phyloP scores from a whole-genome alignment of 2,113 vertebrate species.

The Platycercus adscitus region DNA sequence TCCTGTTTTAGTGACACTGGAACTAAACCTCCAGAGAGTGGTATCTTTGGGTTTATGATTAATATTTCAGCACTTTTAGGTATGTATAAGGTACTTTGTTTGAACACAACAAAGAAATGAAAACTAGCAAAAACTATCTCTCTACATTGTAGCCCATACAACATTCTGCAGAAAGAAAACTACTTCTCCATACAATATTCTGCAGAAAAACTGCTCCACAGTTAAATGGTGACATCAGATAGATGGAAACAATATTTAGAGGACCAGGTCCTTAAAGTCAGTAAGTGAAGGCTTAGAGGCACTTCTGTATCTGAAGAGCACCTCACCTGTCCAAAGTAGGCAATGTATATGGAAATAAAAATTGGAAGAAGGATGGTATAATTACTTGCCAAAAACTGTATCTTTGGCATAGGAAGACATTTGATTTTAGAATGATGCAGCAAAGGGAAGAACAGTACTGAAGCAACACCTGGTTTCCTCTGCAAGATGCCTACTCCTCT shows the following conservation, averaged over 20 bases:
- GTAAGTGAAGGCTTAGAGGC: background rate
- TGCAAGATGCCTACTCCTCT: background rate
- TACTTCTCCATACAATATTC: background rate
- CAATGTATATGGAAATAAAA: background rate
- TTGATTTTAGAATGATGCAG: background rate
- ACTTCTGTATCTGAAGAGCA: background rate
- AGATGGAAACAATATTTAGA: background rate
- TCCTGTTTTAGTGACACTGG: constrained; percentile 85
- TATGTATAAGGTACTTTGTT: constrained; percentile 60
- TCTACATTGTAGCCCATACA: background rate
- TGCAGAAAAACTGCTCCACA: background rate
- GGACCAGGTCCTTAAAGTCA: background rate
- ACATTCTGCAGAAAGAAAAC: background rate
- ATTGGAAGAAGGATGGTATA: background rate
- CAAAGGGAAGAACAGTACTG: background rate
- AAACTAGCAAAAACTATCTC: background rate
- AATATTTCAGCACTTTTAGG: constrained; percentile 90
- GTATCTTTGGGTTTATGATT: constrained; percentile 94
- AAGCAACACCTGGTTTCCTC: background rate
- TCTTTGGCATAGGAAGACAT: background rate
- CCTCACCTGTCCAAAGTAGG: background rate
- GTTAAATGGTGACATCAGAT: background rate
- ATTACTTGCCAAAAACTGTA: background rate
- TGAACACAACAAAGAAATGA: background rate
- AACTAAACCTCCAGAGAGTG: constrained; percentile 89